phyloP scores from a whole-genome alignment of 2,888 invertebrate genomes.

The Rhagonycha fulva region DNA sequence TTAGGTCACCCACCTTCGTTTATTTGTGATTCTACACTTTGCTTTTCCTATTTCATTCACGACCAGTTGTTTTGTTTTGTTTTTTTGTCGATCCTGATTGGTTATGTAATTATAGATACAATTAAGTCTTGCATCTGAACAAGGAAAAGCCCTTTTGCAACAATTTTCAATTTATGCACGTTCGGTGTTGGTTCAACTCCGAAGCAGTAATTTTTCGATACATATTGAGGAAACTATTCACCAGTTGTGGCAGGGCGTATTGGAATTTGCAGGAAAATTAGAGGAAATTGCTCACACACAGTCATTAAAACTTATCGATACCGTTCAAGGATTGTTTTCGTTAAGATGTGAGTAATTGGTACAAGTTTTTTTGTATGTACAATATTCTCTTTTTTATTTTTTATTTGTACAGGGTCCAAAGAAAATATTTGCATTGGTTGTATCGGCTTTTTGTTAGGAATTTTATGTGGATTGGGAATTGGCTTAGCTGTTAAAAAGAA shows the following conservation, averaged over 20 bases:
- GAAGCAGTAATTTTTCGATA: conserved; percentile 40
- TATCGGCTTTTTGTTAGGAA: conserved; percentile 54
- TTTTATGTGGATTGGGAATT: conserved; percentile 53
- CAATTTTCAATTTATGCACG: conserved; percentile 41
- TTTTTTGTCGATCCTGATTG: not conserved
- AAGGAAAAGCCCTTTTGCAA: conserved; percentile 44
- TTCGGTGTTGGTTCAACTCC: conserved; percentile 37
- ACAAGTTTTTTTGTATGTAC: not conserved
- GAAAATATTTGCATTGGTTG: conserved; percentile 54
- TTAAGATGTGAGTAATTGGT: not conserved
- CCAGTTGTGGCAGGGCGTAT: conserved; percentile 37
- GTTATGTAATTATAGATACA: conserved; percentile 42
- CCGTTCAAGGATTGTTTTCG: not conserved
- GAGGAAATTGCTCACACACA: conserved; percentile 42
- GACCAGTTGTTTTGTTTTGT: not conserved
- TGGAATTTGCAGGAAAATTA: conserved; percentile 3
- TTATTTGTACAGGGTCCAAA: conserved; percentile 51
- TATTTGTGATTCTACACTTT: not conserved
- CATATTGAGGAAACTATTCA: conserved; percentile 39
- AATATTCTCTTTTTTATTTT: conserved; percentile 1
- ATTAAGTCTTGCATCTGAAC: conserved; percentile 43
- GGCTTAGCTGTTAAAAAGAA: conserved; percentile 48
- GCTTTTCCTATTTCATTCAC: not conserved
- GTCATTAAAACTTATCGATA: not conserved
- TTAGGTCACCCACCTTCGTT: not conserved